Percentiles rank a stretch among this genome's conserved stretches.
Evolutionary conservation across 2,888 invertebrate species (phyloP).

Genomic region (Pseudococcus viburni): DNA sequence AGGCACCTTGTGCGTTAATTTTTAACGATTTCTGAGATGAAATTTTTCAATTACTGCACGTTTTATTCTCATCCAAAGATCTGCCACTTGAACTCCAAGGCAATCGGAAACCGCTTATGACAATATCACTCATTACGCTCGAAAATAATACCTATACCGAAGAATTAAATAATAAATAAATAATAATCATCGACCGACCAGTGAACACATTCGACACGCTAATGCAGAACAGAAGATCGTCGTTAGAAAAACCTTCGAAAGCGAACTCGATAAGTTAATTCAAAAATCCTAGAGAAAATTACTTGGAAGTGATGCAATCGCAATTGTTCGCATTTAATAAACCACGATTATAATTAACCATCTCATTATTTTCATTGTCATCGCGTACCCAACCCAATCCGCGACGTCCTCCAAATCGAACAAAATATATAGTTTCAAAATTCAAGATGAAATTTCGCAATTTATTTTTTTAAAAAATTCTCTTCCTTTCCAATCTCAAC

Average conservation of each 20-base stretch:
- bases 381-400: slow-evolving; percentile 47
- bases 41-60: too few relatives aligned
- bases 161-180: neutral
- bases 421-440: too few relatives aligned
- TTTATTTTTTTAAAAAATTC: too few relatives aligned
- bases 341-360: slow-evolving; percentile 40
- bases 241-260: neutral
- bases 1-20: too few relatives aligned
- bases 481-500: too few relatives aligned
- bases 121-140: too few relatives aligned
- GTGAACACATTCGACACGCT: neutral
- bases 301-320: neutral
- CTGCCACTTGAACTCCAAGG: too few relatives aligned
- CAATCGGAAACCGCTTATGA: too few relatives aligned
- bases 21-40: too few relatives aligned
- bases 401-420: neutral
- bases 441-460: too few relatives aligned
- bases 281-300: slow-evolving; percentile 19
- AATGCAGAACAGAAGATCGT: neutral
- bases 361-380: slow-evolving; percentile 53
- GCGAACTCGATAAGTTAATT: neutral
- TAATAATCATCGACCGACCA: neutral
- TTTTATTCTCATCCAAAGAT: too few relatives aligned
- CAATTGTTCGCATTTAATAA: slow-evolving; percentile 44
- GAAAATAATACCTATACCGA: too few relatives aligned